Base-by-base conservation (phyloP, 2,113 vertebrate species). In the Illadopsis cleaveri region DNA sequence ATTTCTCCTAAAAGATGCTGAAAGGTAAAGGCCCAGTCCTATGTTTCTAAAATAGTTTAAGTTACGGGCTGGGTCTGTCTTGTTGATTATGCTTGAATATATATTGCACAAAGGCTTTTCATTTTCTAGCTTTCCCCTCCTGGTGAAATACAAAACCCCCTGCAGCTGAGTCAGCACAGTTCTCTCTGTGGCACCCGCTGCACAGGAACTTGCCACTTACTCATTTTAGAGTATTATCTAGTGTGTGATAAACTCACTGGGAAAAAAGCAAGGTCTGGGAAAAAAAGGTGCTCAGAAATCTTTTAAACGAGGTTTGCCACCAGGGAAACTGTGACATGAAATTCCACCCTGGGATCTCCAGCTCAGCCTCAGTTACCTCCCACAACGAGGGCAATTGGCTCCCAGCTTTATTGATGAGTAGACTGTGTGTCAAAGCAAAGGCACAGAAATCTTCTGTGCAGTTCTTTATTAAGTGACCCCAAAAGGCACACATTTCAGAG, bases 301-400 rank as follows among this genome's bases (percentile, higher is more conserved):
- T 86, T 89, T 75, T 62, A 78, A 86, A 86, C 0, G 1, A 78
- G 48, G 37, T 79, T 87, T 82, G 19, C 33, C 45, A 12, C 44
- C 48, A 54, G 73, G 86, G 61, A 69, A 93, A 53, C 24, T 12
- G 30, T 62, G 40, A 48, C 53, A 60, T 60, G 47, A 44, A 91
- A 82, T 90, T 91, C 42, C n/a, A 82, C 19, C 22, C 17, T 68
- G 44, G 51, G 51, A 47, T 75, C 37, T 78, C 11, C 37, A 82
- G 28, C 16, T 75, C 31, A 69, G 18, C 23, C 65, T 33, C 56
- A 25, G 51, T 37, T 72, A 11, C 57, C 33, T 30, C n/a, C 30
- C 37, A 80, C 31, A 6, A 24, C 0, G 23, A 95, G 35, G 11
- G 18, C 37, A 61, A 6, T 1, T 27, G 10, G 7, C 0, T 0